phyloP scores from a whole-genome alignment of 2,888 invertebrate genomes.

The Escarpia spicata region DNA sequence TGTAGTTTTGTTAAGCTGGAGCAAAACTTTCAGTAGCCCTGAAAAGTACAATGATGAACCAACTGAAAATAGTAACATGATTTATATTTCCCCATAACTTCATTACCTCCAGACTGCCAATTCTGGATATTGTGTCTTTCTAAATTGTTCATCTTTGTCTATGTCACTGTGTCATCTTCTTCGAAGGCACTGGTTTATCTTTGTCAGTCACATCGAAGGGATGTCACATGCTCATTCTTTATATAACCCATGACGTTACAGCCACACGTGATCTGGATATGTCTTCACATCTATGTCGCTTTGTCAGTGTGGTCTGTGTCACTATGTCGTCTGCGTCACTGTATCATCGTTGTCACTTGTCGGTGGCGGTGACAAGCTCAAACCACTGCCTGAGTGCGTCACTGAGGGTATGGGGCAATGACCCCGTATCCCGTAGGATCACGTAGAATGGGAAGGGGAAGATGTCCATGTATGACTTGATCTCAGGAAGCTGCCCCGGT shows the following conservation, averaged over 20 bases:
- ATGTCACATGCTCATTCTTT: too few species aligned
- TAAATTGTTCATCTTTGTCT: too few species aligned
- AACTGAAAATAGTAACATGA: not conserved
- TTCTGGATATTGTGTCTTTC: too few species aligned
- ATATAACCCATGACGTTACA: not conserved
- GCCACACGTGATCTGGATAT: not conserved
- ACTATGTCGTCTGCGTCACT: not conserved
- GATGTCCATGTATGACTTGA: constrained; percentile 88
- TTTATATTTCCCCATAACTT: not conserved
- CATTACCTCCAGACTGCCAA: too few species aligned
- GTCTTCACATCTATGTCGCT: not conserved
- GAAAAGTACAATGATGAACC: not conserved
- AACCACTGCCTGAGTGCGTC: constrained; percentile 99
- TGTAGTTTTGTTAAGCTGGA: not conserved
- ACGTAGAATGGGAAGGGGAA: constrained; percentile 99
- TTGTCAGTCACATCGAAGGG: too few species aligned
- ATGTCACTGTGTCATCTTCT: too few species aligned
- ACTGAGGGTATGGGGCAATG: constrained; percentile 88
- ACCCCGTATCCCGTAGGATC: constrained; percentile 87
- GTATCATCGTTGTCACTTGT: constrained; percentile 20
- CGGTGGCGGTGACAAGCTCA: constrained; percentile 73
- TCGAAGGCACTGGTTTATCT: too few species aligned
- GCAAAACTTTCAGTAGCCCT: not conserved
- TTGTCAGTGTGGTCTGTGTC: not conserved
- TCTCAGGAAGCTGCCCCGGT: constrained; percentile 67